Conservation (phyloP, 1,140 invertebrate species). For the Ostrea denselamellosa region DNA sequence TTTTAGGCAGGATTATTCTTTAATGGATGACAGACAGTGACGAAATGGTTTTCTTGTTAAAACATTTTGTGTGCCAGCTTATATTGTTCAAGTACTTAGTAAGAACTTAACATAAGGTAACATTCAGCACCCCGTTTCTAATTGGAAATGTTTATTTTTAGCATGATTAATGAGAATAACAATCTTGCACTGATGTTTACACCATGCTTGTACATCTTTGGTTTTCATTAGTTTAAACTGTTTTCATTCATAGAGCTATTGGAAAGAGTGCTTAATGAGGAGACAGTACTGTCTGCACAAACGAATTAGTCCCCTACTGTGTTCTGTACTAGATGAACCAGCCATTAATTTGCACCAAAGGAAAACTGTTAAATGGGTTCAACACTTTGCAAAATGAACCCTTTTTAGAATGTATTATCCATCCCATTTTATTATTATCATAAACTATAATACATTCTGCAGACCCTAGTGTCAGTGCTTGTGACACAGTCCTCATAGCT, state of each 20-base stretch:
- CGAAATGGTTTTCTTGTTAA: no score
- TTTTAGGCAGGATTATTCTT: no score
- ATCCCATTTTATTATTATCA: not conserved
- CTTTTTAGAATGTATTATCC: not conserved
- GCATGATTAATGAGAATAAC: not conserved
- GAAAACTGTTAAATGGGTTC: not conserved
- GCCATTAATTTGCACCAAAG: not conserved
- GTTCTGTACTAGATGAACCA: not conserved
- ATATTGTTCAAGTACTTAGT: no score
- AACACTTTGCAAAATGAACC: not conserved
- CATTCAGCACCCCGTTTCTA: not conserved
- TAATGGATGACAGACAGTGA: no score
- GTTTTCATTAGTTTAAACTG: no score
- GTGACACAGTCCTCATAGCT: not conserved
- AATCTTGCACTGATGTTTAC: not conserved
- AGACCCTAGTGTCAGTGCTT: not conserved
- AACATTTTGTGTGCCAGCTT: no score
- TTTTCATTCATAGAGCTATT: not conserved
- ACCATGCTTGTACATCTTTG: not conserved
- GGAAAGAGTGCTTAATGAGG: not conserved
- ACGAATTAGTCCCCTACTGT: constrained; percentile 3
- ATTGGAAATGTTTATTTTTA: not conserved
- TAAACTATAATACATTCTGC: not conserved
- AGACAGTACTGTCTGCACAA: not conserved
- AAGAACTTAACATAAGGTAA: not conserved